Percentiles rank a stretch among this genome's conserved stretches.
Evolutionary conservation across 2,888 invertebrate species (phyloP).

Genomic region (Polymixis flavicincta): DNA sequence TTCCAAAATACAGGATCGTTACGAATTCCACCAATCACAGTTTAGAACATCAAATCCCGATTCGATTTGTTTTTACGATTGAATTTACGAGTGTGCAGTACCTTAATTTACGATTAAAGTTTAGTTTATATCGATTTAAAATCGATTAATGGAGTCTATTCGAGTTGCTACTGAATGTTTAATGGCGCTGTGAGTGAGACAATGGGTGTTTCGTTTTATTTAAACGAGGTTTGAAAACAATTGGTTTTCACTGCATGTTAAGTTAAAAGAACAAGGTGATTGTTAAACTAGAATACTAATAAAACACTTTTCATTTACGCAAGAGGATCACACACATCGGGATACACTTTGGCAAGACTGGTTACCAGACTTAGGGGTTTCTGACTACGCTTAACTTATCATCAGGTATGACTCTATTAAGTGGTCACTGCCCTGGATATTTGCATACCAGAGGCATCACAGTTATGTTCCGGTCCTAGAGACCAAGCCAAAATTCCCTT

Average conservation of each 20-base stretch:
- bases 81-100: constrained; percentile 76
- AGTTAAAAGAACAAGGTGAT: not conserved
- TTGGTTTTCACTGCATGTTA: constrained; percentile 26
- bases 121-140: constrained; percentile 77
- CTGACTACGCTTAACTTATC: too few species aligned
- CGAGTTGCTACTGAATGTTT: constrained; percentile 59
- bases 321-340: too few species aligned
- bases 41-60: constrained; percentile 64
- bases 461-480: too few species aligned
- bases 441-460: too few species aligned
- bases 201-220: constrained; percentile 18
- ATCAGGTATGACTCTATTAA: too few species aligned
- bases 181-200: constrained; percentile 47
- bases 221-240: constrained; percentile 28
- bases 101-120: constrained; percentile 79
- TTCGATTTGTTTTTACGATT: constrained; percentile 74
- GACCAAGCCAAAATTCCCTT: too few species aligned
- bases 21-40: constrained; percentile 71
- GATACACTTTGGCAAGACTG: too few species aligned
- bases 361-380: too few species aligned
- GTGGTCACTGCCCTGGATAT: too few species aligned
- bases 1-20: constrained; percentile 58
- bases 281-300: not conserved
- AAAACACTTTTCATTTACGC: not conserved
- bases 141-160: constrained; percentile 73